Percentiles rank a stretch among this genome's conserved stretches.
Evolutionary conservation across 2,888 invertebrate genomes (phyloP).

Genomic region (Andrena haemorrhoa): DNA sequence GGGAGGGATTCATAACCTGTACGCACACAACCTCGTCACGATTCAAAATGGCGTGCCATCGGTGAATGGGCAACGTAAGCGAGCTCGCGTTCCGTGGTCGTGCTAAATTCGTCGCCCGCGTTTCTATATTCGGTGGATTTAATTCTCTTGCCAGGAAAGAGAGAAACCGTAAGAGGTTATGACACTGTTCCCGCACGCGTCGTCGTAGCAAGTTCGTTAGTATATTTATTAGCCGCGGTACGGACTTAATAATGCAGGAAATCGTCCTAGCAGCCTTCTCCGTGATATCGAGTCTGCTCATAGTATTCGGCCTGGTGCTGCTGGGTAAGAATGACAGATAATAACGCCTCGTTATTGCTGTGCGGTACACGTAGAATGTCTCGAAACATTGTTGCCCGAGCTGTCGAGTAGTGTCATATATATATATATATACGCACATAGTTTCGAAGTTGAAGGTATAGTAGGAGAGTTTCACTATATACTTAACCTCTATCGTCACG

Average conservation of each 20-base stretch:
- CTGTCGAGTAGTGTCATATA: conserved; percentile 28
- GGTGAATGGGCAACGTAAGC: conserved; percentile 47
- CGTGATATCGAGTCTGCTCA: conserved; percentile 86
- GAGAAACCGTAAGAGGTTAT: conserved; percentile 54
- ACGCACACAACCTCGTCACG: conserved; percentile 38
- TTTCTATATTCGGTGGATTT: conserved; percentile 45
- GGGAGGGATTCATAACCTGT: conserved; percentile 68
- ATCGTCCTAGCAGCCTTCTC: conserved; percentile 86
- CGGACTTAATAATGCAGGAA: conserved; percentile 83
- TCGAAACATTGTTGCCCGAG: conserved; percentile 28
- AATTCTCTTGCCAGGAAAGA: conserved; percentile 31
- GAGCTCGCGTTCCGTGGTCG: conserved; percentile 28
- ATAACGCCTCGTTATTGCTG: conserved; percentile 35
- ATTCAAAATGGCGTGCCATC: conserved; percentile 75
- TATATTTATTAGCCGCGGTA: conserved; percentile 44
- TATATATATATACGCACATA: conserved; percentile 19
- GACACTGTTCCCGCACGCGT: conserved; percentile 40
- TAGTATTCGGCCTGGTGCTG: conserved; percentile 87
- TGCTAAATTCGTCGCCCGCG: conserved; percentile 44
- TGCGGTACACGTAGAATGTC: conserved; percentile 26
- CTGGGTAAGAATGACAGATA: conserved; percentile 86
- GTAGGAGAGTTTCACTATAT: conserved; percentile 36
- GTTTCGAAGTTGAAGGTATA: conserved; percentile 29
- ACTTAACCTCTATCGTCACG: conserved; percentile 53
- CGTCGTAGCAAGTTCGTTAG: conserved; percentile 40